phyloP scores from a whole-genome alignment of 2,113 vertebrate species.

The Lepus timidus region DNA sequence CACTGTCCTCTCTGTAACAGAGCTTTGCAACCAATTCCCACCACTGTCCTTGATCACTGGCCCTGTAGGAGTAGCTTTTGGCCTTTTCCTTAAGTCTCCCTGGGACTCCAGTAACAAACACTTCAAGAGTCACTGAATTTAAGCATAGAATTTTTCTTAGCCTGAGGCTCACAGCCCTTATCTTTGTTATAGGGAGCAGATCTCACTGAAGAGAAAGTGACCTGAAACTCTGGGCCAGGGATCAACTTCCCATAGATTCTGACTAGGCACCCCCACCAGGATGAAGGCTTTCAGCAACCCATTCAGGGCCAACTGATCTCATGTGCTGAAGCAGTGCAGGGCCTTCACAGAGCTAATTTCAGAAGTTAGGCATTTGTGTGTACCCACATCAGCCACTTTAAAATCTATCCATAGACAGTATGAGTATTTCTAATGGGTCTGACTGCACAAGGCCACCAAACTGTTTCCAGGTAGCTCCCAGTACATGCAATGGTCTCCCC shows the following conservation, averaged over 20 bases:
- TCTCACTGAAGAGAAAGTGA: slow-evolving; percentile 15
- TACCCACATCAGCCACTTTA: neutral
- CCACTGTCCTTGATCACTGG: slow-evolving; percentile 42
- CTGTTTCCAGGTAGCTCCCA: slow-evolving; percentile 36
- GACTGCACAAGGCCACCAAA: slow-evolving; percentile 25
- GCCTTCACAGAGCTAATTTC: slow-evolving; percentile 34
- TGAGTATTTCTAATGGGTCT: neutral
- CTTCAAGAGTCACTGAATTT: slow-evolving; percentile 43
- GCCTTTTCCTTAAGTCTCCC: neutral
- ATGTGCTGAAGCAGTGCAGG: slow-evolving; percentile 28
- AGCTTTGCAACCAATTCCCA: slow-evolving; percentile 45
- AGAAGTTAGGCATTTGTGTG: slow-evolving; percentile 30
- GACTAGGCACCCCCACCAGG: neutral
- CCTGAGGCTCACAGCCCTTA: slow-evolving; percentile 5
- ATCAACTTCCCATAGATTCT: neutral
- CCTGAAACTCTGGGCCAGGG: slow-evolving; percentile 42
- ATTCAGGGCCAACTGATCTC: slow-evolving; percentile 23
- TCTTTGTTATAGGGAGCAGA: slow-evolving; percentile 23
- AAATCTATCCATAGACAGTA: neutral
- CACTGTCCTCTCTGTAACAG: slow-evolving; percentile 10
- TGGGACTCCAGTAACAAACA: neutral
- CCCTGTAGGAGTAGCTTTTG: neutral
- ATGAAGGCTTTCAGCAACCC: slow-evolving; percentile 22
- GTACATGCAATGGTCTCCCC: neutral
- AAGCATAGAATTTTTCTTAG: slow-evolving; percentile 31